phyloP scores from a whole-genome alignment of 1,140 invertebrate genomes.

The Drosophila ananassae region DNA sequence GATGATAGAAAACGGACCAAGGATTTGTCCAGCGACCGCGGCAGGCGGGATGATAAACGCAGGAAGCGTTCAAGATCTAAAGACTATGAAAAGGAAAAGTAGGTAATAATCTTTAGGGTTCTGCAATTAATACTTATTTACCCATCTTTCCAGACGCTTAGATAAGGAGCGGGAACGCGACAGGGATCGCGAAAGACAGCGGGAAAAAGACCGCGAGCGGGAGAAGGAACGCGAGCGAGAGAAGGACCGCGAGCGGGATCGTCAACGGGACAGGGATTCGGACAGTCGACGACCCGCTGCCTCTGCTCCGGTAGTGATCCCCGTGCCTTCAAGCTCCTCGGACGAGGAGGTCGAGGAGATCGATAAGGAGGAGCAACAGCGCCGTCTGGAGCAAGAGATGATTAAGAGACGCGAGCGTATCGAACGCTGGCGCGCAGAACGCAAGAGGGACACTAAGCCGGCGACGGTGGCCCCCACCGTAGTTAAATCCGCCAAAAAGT shows the following conservation, averaged over 20 bases:
- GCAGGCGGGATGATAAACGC: slow-evolving; percentile 71
- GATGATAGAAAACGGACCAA: slow-evolving; percentile 64
- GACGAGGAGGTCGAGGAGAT: slow-evolving; percentile 70
- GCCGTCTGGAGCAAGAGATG: slow-evolving; percentile 96
- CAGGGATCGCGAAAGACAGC: slow-evolving; percentile 83
- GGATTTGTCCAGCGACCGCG: slow-evolving; percentile 85
- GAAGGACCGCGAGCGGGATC: slow-evolving; percentile 76
- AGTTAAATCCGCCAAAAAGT: slow-evolving; percentile 89
- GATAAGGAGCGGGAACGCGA: slow-evolving; percentile 83
- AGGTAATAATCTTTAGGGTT: not conserved
- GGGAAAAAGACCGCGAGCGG: slow-evolving; percentile 75
- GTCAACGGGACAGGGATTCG: slow-evolving; percentile 69
- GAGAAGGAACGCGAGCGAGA: slow-evolving; percentile 83
- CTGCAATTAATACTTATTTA: not conserved
- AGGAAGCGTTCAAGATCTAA: slow-evolving; percentile 83
- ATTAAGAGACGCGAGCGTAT: slow-evolving; percentile 97
- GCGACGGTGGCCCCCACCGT: slow-evolving; percentile 61
- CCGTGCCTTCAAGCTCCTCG: slow-evolving; percentile 56
- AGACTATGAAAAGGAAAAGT: slow-evolving; percentile 79
- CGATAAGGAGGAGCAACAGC: slow-evolving; percentile 92
- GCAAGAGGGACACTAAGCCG: slow-evolving; percentile 89
- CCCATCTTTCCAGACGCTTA: slow-evolving; percentile 59
- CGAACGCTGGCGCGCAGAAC: slow-evolving; percentile 95
- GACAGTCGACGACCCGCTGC: slow-evolving; percentile 78
- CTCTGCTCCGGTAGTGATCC: slow-evolving; percentile 47